A percentile compares a stretch with the other conserved stretches of the same genome.
Evolutionary conservation across 2,797 vertebrate species (phyloP).

Genomic region (Falco peregrinus): DNA sequence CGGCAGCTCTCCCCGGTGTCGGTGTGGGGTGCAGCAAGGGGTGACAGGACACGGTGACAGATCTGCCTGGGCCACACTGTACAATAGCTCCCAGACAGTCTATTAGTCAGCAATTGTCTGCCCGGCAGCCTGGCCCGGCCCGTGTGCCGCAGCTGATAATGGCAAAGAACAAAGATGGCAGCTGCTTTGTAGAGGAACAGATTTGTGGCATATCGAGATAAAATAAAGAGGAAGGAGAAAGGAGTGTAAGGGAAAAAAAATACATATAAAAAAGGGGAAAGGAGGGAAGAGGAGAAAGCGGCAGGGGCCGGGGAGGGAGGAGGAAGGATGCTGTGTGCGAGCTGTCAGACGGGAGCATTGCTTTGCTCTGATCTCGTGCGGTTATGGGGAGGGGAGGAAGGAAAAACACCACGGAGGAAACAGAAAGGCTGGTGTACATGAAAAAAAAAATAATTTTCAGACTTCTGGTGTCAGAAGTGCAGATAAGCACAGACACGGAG

Average conservation of each 20-base stretch:
- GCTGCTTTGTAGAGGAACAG: conserved; percentile 76
- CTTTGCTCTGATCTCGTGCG: neutral
- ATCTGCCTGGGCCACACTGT: conserved; percentile 60
- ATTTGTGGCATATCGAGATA: conserved; percentile 80
- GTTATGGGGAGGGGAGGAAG: neutral
- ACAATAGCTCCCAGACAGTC: conserved; percentile 77
- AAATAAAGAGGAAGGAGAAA: conserved; percentile 76
- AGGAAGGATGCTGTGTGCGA: neutral
- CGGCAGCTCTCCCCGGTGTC: neutral
- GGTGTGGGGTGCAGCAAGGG: neutral
- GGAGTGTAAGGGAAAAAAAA: neutral
- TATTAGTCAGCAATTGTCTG: conserved; percentile 77
- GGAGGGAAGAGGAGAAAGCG: neutral
- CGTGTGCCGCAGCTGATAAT: conserved; percentile 74
- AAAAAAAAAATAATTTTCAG: neutral
- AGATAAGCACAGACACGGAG: neutral
- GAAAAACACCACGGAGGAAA: neutral
- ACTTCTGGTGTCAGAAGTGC: neutral
- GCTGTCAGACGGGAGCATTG: neutral
- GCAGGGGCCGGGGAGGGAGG: neutral
- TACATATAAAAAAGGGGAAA: neutral
- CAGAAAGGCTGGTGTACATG: neutral
- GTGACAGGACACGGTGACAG: conserved; percentile 71
- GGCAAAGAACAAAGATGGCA: conserved; percentile 80
- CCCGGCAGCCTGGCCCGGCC: conserved; percentile 64